A percentile compares a stretch with the other conserved stretches of the same genome.
Conservation (phyloP, 2,888 invertebrate genomes). For the Lycaena phlaeas region DNA sequence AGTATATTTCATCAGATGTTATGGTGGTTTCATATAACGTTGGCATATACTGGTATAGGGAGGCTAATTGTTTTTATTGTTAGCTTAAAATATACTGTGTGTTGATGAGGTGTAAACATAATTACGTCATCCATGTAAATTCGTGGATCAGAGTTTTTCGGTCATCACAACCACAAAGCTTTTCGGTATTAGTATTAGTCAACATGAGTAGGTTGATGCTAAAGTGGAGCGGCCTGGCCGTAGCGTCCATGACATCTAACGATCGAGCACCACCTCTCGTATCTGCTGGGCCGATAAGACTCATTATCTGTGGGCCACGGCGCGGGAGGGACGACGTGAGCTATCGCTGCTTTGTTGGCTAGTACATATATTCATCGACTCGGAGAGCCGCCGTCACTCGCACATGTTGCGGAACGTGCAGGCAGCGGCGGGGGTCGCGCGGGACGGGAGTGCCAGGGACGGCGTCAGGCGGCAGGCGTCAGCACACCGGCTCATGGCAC, state of each 20-base stretch:
- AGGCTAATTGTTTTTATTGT: too few relatives aligned
- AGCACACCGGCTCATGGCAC: constrained; percentile 26
- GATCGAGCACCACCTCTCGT: constrained; percentile 66
- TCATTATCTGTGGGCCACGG: constrained; percentile 56
- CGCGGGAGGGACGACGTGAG: constrained; percentile 43
- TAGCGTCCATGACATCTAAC: constrained; percentile 65
- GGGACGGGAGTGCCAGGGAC: constrained; percentile 49
- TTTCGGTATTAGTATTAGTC: constrained; percentile 42
- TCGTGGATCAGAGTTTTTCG: too few relatives aligned
- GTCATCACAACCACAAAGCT: constrained; percentile 37
- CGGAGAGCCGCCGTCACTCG: constrained; percentile 33
- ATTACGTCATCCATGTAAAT: too few relatives aligned
- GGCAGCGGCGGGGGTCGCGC: constrained; percentile 22
- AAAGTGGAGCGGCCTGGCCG: constrained; percentile 36
- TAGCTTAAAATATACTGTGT: too few relatives aligned
- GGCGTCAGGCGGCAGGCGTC: constrained; percentile 51
- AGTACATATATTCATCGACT: constrained; percentile 31
- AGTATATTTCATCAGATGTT: too few relatives aligned
- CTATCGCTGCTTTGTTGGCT: constrained; percentile 39
- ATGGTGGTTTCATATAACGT: too few relatives aligned
- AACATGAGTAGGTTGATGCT: constrained; percentile 40
- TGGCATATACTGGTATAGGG: too few relatives aligned
- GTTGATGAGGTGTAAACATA: too few relatives aligned
- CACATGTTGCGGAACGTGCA: constrained; percentile 69
- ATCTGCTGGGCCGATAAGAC: constrained; percentile 66